phyloP scores from a whole-genome alignment of 2,888 invertebrate genomes.

The Hofmannophila pseudospretella region DNA sequence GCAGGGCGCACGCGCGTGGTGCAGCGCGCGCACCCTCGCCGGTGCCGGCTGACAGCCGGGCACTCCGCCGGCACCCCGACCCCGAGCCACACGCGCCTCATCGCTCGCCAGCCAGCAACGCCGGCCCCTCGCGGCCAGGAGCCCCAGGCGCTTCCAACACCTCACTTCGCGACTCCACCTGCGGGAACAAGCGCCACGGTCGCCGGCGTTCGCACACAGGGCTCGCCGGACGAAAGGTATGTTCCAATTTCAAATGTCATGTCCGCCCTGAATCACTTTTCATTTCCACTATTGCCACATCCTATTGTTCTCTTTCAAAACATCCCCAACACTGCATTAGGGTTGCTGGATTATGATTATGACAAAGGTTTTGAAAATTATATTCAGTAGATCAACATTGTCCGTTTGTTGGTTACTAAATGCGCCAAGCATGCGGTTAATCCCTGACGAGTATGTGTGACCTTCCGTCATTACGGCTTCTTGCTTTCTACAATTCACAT shows the following conservation, averaged over 20 bases:
- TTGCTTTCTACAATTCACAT: background rate
- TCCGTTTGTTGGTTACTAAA: conserved; percentile 25
- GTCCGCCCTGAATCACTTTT: conserved; percentile 45
- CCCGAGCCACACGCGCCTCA: conserved; percentile 63
- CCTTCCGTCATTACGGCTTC: conserved; percentile 60
- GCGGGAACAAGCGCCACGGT: conserved; percentile 50
- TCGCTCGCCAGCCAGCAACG: conserved; percentile 66
- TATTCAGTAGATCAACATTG: conserved; percentile 20
- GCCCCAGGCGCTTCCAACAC: conserved; percentile 64
- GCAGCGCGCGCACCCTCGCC: conserved; percentile 57
- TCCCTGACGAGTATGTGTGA: conserved; percentile 42
- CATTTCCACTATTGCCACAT: conserved; percentile 40
- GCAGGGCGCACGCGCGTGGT: conserved; percentile 57
- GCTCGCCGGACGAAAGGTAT: conserved; percentile 69
- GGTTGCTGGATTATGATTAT: conserved; percentile 53
- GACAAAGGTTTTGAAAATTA: conserved; percentile 27
- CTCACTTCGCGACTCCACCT: conserved; percentile 40
- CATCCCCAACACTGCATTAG: conserved; percentile 13
- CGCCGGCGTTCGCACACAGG: conserved; percentile 67
- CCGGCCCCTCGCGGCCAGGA: conserved; percentile 74
- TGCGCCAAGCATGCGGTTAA: conserved; percentile 31
- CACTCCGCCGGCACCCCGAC: conserved; percentile 72
- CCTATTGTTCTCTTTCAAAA: conserved; percentile 28
- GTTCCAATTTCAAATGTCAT: conserved; percentile 30
- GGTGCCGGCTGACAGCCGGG: conserved; percentile 39